Percentiles rank a stretch among this genome's conserved stretches.
Conservation (phyloP, 1,140 invertebrate species). For the Pomacea maculata region DNA sequence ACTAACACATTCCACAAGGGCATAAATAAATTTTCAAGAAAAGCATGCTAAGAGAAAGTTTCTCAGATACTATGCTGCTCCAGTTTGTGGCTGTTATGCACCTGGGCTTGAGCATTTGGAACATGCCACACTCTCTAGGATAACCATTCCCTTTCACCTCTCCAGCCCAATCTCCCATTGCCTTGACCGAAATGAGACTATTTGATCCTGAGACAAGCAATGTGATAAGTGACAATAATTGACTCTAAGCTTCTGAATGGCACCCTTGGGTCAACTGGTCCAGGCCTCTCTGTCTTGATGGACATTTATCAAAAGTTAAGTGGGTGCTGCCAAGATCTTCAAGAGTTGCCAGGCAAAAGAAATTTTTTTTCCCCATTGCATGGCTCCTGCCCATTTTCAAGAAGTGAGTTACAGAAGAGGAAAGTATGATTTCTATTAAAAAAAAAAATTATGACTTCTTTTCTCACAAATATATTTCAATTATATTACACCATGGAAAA, state of each 20-base stretch:
- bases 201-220: background rate
- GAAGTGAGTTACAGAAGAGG: too few species aligned
- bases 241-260: background rate
- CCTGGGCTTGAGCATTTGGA: background rate
- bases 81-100: too few species aligned
- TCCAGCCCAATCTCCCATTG: background rate
- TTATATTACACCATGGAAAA: too few species aligned
- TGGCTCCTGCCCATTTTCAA: background rate
- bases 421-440: background rate
- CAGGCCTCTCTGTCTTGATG: background rate
- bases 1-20: background rate
- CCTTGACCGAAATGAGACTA: background rate
- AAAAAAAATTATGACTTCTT: background rate
- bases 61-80: background rate
- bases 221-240: background rate
- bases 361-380: background rate
- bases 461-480: background rate
- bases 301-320: background rate
- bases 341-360: background rate
- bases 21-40: background rate
- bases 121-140: background rate
- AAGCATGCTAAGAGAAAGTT: background rate
- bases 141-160: background rate
- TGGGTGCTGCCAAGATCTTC: background rate
- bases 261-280: background rate